Conservation (phyloP, 2,113 vertebrate genomes). For the Carassius auratus region DNA sequence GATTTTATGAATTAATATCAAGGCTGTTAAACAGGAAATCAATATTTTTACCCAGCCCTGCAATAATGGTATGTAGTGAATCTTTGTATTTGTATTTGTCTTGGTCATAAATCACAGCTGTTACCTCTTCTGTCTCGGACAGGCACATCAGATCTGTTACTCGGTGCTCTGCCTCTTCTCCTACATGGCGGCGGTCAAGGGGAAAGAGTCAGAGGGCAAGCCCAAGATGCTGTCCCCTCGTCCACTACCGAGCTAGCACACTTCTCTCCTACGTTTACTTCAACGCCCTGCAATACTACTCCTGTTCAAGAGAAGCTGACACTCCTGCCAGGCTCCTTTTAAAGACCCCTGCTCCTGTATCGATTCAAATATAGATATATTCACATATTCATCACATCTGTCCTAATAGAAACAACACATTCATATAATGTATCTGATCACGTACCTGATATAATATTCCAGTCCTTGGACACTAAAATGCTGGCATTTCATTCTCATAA, state of each 20-base stretch:
- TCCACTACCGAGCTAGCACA: slow-evolving; percentile 85
- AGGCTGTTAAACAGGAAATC: neutral
- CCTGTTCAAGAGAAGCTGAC: slow-evolving; percentile 2
- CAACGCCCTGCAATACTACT: slow-evolving; percentile 2
- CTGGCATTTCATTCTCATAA: slow-evolving; percentile 4
- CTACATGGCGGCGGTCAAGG: slow-evolving; percentile 94
- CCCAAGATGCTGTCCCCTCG: slow-evolving; percentile 87
- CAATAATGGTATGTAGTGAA: neutral
- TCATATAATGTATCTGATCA: neutral
- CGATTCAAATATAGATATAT: slow-evolving; percentile 13
- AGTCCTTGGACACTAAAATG: neutral
- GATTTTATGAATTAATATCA: neutral
- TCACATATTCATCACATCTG: neutral
- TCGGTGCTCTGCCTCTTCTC: slow-evolving; percentile 99
- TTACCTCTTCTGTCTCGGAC: slow-evolving; percentile 33
- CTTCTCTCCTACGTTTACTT: slow-evolving; percentile 5
- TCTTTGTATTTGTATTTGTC: neutral
- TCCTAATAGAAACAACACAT: neutral
- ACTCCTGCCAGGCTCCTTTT: neutral
- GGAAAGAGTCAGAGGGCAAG: slow-evolving; percentile 93
- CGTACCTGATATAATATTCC: neutral
- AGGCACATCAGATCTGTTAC: slow-evolving; percentile 99
- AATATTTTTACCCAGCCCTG: neutral
- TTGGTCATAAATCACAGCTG: neutral
- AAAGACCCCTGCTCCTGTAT: slow-evolving; percentile 1